phyloP scores from a whole-genome alignment of 2,797 vertebrate species.

The Hypotaenidia philippensis region DNA sequence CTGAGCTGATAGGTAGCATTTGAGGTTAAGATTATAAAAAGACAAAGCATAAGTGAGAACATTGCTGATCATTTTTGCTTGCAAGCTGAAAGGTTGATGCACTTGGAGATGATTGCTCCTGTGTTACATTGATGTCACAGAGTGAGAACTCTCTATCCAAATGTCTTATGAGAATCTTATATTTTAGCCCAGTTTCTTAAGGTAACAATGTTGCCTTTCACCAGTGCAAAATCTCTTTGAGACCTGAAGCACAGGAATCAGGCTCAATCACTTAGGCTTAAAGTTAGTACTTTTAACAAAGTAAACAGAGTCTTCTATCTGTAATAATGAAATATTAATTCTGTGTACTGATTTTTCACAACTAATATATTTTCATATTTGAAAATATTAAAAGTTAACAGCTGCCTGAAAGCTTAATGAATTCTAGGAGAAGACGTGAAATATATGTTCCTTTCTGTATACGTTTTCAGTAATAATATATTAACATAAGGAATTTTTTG shows the following conservation, averaged over 20 bases:
- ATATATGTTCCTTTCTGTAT: neutral
- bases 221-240: neutral
- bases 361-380: neutral
- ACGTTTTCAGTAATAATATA: neutral
- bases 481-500: neutral
- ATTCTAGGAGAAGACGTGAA: neutral
- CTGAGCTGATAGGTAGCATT: slow-evolving; percentile 33
- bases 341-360: neutral
- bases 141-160: neutral
- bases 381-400: neutral
- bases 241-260: neutral
- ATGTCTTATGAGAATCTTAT: neutral
- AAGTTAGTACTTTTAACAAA: neutral
- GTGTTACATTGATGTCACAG: neutral
- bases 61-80: neutral
- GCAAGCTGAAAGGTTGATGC: neutral
- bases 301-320: neutral
- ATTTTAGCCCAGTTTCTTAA: neutral
- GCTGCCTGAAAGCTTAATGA: neutral
- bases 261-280: neutral
- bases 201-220: neutral
- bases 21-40: slow-evolving; percentile 21
- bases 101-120: neutral
- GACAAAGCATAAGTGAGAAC: neutral
- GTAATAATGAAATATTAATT: neutral